phyloP scores from a whole-genome alignment of 2,113 vertebrate genomes.

The Gadus chalcogrammus region DNA sequence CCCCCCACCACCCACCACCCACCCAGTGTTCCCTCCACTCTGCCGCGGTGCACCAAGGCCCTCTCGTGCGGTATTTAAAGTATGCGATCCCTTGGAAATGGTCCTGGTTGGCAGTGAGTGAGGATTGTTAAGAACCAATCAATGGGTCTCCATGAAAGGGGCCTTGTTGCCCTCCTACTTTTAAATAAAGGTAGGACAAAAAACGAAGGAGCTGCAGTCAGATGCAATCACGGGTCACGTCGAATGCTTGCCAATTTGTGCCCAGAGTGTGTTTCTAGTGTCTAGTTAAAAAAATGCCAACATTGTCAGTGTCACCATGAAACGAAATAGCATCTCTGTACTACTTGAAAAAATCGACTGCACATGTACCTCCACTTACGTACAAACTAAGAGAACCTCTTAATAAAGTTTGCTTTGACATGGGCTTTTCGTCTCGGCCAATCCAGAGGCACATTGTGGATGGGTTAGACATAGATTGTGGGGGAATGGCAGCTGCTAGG shows the following conservation, averaged over 20 bases:
- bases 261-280: no score
- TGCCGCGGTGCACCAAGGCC: constrained; percentile 37
- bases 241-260: no score
- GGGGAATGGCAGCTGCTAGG: constrained; percentile 88
- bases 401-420: constrained; percentile 71
- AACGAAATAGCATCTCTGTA: no score
- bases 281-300: no score
- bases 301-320: no score
- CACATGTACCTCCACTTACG: neutral
- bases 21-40: constrained; percentile 52
- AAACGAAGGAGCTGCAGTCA: no score
- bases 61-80: constrained; percentile 51
- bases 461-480: constrained; percentile 18
- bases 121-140: constrained; percentile 90
- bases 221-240: no score
- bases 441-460: constrained; percentile 53
- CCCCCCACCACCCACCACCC: neutral
- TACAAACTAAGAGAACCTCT: constrained; percentile 64
- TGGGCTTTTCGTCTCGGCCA: constrained; percentile 62
- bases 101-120: constrained; percentile 57
- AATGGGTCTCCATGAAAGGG: constrained; percentile 87
- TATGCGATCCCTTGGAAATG: neutral
- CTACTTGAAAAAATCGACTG: no score
- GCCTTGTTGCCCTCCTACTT: constrained; percentile 80
- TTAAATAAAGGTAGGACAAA: constrained; percentile 64